Evolutionary conservation across 2,888 invertebrate species (phyloP), one percentile per base, ranked within the genome.

Genomic region (Meganola albula): DNA sequence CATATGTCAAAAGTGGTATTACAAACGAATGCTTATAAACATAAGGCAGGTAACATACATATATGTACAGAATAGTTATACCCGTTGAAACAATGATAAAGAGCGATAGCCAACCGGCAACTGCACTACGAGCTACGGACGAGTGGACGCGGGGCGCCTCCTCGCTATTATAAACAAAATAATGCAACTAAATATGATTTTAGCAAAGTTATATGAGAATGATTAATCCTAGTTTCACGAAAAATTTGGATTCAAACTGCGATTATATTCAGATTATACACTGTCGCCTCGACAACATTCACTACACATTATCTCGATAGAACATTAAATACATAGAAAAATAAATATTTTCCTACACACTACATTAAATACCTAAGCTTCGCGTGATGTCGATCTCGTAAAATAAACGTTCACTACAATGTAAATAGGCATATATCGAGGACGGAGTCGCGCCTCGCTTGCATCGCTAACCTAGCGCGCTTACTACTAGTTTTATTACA

Each of bases 1-100:
- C 87, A 87, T 78, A 80, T 85, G 86, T 84, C 86, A 87, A 87
- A 86, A 80, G 86, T 86, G 86, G 87, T 87, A 87, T 87, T 87
- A 87, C 87, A 87, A 87, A 84, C 82, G 80, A 80, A 84, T 74
- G 74, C 78, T 80, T 83, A 83, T 77, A 79, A 79, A 78, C 72
- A 74, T 79, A 85, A 80, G 77, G 75, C 82, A 75, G 80, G 77
- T 83, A 80, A 83, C 80, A 80, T 82, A 60, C 58, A 54, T 57
- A 83, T 83, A 76, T 82, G 83, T 78, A 82, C 66, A 76, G 76
- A 76, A 79, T 72, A 54, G 58, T 60, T 74, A 69, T 74, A 79
- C 77, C 78, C 75, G 72, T 76, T 74, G 80, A 80, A 73, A 82
- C 74, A 73, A 78, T 82, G 83, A 83, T 80, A 83, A 79, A 78